These are phyloP conservation scores for Gymnosoma rotundatum DNA, from an alignment of 2,888 invertebrate species.

Conservation along the genomic window DNA sequence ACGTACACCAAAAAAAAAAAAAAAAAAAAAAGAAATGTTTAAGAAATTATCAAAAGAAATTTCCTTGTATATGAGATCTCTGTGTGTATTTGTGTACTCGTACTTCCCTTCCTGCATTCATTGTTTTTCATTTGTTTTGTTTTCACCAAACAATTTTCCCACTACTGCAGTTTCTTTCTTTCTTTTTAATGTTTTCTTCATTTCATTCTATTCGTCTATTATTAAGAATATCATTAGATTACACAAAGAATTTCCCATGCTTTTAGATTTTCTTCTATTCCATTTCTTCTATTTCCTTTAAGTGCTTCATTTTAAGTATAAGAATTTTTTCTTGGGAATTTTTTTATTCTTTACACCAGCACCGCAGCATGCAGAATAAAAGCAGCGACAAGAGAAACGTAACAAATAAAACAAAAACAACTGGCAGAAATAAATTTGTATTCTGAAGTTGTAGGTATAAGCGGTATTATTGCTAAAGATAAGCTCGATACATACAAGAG, in stretches of 20 bases:
- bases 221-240: constrained; percentile 55
- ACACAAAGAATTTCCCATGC: constrained; percentile 56
- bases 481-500: constrained; percentile 13
- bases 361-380: background rate
- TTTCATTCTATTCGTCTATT: constrained; percentile 37
- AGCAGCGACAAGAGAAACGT: constrained; percentile 3
- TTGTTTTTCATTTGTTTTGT: constrained; percentile 17
- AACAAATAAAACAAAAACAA: constrained; percentile 19
- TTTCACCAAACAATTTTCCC: constrained; percentile 52
- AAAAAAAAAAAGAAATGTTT: background rate
- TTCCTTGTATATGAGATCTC: background rate
- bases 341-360: constrained; percentile 11
- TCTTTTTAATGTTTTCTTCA: background rate
- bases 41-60: constrained; percentile 58
- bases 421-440: constrained; percentile 14
- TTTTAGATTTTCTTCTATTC: constrained; percentile 20
- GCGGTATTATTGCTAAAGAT: background rate
- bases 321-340: constrained; percentile 39
- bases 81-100: constrained; percentile 9
- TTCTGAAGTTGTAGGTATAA: constrained; percentile 27
- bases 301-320: constrained; percentile 24
- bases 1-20: constrained; percentile 51
- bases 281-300: constrained; percentile 19
- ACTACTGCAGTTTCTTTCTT: constrained; percentile 53
- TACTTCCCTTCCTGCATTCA: constrained; percentile 40